Base-by-base conservation (phyloP, 2,888 invertebrate species). In the Caenorhabditis plicata region DNA sequence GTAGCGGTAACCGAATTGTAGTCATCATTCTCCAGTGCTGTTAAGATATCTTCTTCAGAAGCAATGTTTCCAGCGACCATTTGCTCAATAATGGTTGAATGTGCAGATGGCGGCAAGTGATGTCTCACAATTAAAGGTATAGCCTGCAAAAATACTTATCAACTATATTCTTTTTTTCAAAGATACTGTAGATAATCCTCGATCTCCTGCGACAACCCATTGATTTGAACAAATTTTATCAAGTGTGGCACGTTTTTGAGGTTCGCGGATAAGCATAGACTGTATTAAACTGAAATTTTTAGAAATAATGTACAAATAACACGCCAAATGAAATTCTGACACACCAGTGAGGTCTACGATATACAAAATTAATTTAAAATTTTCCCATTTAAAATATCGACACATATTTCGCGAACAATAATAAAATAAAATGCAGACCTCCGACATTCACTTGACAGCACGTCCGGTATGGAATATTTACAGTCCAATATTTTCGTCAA, bases 401-500 rank as follows among this genome's bases (percentile, higher is more conserved):
- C 26, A 31, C 11, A 27, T 13, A 27, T 9, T 29, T 3, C 23
- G 4, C 3, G 2, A 32, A 46, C n/a, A 13, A 22, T 25, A 19
- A 17, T 22, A 25, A 15, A 13, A 9, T 3, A 50, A 39, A 20
- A 15, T 38, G 47, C 49, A 48, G 19, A 90, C 90, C 87, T 87
- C 84, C 88, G 88, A 83, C 96, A 96, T 57, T 88, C 87, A 46
- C 86, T 85, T 11, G 93, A 90, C 67, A 98, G 88, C 83, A 92
- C 90, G 25, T 87, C 83, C 48, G 96, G 94, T 79, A 94, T 89
- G 54, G 88, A 88, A 82, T 94, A 98, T 85, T 93, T 93, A 85
- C 96, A 96, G 84, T 98, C 96, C 91, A 98, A 92, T 71, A 98
- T 98, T 91, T 93, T 95, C 26, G 94, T 96, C 49, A 99, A 85